These are phyloP conservation scores for Chrysomela aeneicollis DNA, from an alignment of 2,888 invertebrate genomes.

Conservation along the genomic window DNA sequence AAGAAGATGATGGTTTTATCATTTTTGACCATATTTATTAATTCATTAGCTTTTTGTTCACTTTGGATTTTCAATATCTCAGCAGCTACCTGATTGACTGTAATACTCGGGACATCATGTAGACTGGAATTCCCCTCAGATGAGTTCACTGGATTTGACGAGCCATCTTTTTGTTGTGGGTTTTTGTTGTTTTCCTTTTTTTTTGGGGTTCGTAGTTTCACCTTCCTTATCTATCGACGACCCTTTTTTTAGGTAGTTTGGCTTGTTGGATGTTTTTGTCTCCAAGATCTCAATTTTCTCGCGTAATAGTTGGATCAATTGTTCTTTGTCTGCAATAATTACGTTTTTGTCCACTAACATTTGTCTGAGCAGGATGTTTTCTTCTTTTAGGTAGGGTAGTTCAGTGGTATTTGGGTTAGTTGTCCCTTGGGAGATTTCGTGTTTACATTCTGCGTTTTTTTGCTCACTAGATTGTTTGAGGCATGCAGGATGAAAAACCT, in stretches of 20 bases:
- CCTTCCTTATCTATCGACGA: background rate
- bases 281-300: background rate
- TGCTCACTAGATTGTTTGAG: constrained; percentile 14
- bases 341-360: constrained; percentile 7
- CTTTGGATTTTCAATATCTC: background rate
- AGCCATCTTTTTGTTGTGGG: background rate
- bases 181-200: background rate
- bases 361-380: no score
- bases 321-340: constrained; percentile 12
- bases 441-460: constrained; percentile 15
- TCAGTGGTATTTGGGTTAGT: background rate
- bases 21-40: no score
- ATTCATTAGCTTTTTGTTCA: background rate
- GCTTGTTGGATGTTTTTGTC: background rate
- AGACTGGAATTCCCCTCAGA: no score
- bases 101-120: no score
- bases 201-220: background rate
- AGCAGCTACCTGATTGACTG: background rate
- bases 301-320: background rate
- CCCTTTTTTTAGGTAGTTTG: background rate
- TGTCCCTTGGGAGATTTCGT: background rate
- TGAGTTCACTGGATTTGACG: no score
- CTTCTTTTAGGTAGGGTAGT: background rate
- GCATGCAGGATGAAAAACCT: no score
- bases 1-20: no score